A percentile compares a stretch with the other conserved stretches of the same genome.
Evolutionary conservation across 2,797 vertebrate species (phyloP).

Genomic region (Peromyscus aztecus): DNA sequence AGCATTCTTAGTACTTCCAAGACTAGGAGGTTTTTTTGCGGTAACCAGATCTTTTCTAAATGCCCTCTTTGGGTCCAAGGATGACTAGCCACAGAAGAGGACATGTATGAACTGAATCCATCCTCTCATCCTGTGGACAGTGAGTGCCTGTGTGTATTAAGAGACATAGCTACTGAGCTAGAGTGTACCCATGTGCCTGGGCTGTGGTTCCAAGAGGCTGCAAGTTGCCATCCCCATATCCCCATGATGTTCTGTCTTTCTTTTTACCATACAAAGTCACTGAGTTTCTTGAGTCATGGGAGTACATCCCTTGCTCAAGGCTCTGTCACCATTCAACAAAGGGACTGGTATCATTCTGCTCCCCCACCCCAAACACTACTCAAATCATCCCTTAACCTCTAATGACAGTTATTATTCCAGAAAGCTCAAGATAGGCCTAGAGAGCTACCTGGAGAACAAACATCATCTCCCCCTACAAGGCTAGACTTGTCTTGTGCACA

Average conservation of each 20-base stretch:
- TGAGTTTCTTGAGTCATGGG: background rate
- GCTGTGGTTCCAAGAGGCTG: accelerated
- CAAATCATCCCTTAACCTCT: background rate
- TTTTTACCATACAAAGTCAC: background rate
- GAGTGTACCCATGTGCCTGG: accelerated
- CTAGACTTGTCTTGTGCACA: background rate
- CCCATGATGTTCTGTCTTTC: background rate
- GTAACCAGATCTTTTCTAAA: background rate
- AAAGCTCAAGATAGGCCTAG: background rate
- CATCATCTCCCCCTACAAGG: background rate
- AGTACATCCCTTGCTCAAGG: background rate
- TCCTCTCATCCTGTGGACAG: background rate
- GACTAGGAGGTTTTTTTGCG: background rate
- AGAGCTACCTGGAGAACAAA: background rate
- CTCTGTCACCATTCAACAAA: background rate
- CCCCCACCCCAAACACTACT: background rate
- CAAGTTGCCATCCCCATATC: background rate
- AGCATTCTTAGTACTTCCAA: background rate
- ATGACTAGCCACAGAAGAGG: background rate
- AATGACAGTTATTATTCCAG: background rate
- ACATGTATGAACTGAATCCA: accelerated
- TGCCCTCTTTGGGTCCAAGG: background rate
- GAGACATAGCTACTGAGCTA: background rate
- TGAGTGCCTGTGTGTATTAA: background rate
- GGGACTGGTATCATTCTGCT: background rate